Evolutionary conservation across 2,888 invertebrate genomes (phyloP).

Genomic region (Raillietiella orientalis): DNA sequence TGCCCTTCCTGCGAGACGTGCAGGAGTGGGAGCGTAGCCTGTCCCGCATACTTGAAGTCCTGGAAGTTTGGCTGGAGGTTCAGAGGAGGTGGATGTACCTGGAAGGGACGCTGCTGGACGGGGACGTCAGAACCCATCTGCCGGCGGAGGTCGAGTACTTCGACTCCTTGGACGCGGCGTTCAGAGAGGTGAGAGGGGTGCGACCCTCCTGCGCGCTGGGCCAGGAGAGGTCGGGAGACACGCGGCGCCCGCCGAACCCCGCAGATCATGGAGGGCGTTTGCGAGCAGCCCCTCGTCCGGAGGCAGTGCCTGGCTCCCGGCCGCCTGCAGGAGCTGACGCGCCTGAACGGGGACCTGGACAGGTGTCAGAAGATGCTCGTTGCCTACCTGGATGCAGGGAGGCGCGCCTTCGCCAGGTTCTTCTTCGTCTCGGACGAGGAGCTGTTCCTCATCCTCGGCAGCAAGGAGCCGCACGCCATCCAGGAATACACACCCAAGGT

Average conservation of each 20-base stretch:
- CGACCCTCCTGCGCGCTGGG: neutral
- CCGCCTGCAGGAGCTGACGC: constrained; percentile 36
- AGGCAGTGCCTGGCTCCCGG: constrained; percentile 40
- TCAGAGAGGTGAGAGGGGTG: constrained; percentile 30
- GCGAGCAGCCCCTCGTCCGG: constrained; percentile 41
- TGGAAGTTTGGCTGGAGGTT: constrained; percentile 54
- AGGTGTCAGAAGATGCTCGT: constrained; percentile 68
- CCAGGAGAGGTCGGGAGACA: neutral
- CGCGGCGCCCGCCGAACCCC: constrained; percentile 7
- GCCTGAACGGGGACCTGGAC: constrained; percentile 38
- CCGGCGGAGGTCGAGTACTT: constrained; percentile 71
- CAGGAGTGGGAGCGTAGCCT: constrained; percentile 56
- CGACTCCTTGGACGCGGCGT: constrained; percentile 50
- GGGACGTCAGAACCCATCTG: constrained; percentile 51
- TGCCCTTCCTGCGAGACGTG: constrained; percentile 47
- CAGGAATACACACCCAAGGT: constrained; percentile 81
- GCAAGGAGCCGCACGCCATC: constrained; percentile 44
- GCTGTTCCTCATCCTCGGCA: constrained; percentile 54
- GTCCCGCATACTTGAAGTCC: constrained; percentile 45
- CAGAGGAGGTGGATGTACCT: constrained; percentile 73
- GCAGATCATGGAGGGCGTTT: constrained; percentile 52
- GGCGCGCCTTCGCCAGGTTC: constrained; percentile 60
- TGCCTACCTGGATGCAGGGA: constrained; percentile 58
- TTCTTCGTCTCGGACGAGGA: constrained; percentile 85
- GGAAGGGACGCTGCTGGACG: constrained; percentile 67